Conservation (phyloP, 2,797 vertebrate genomes). For the Phalanger gymnotis region DNA sequence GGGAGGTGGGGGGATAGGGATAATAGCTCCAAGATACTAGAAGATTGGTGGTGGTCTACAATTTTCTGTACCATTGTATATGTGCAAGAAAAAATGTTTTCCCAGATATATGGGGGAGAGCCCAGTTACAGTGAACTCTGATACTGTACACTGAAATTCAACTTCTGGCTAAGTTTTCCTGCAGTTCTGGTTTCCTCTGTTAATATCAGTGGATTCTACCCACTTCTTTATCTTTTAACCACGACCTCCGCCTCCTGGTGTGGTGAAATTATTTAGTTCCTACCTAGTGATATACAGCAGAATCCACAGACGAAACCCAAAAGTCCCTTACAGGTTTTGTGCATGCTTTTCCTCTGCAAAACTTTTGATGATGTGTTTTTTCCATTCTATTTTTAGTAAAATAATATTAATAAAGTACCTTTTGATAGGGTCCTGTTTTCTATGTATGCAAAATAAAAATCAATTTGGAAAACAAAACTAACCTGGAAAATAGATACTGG, state of each 20-base stretch:
- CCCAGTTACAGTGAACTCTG: slow-evolving; percentile 30
- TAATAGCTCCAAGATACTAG: too few relatives aligned
- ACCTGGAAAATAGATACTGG: too few relatives aligned
- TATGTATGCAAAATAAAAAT: slow-evolving; percentile 60
- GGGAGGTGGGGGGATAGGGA: too few relatives aligned
- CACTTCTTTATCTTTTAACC: not conserved
- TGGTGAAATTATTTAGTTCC: not conserved
- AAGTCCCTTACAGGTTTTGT: slow-evolving; percentile 17
- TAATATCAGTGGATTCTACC: not conserved
- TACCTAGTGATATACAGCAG: not conserved
- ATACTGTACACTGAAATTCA: slow-evolving; percentile 23
- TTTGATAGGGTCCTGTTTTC: slow-evolving; percentile 67
- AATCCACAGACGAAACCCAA: not conserved
- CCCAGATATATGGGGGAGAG: slow-evolving; percentile 32
- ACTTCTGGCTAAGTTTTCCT: slow-evolving; percentile 40
- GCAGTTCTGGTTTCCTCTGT: slow-evolving; percentile 5
- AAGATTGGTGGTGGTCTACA: too few relatives aligned
- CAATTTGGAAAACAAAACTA: too few relatives aligned
- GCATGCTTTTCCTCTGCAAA: slow-evolving; percentile 23
- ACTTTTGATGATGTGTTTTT: slow-evolving; percentile 17
- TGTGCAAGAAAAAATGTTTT: too few relatives aligned
- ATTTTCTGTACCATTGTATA: too few relatives aligned
- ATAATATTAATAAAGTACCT: slow-evolving; percentile 25
- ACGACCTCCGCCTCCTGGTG: not conserved
- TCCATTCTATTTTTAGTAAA: slow-evolving; percentile 4